Conservation (phyloP, 2,113 vertebrate genomes). For the Electrona antarctica region DNA sequence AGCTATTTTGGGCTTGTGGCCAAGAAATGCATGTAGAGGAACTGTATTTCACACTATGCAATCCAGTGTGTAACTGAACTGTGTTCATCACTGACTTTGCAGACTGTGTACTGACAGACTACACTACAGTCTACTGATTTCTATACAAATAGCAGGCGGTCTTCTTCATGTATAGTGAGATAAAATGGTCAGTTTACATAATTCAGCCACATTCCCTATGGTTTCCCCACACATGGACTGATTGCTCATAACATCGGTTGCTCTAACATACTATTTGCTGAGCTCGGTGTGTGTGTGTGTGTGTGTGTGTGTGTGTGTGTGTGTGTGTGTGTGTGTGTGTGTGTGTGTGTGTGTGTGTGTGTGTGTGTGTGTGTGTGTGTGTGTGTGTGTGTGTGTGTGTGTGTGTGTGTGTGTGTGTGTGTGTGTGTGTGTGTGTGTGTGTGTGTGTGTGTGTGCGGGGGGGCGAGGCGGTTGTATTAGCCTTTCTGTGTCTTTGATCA, state of each 20-base stretch:
- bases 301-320: neutral
- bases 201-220: constrained; percentile 1
- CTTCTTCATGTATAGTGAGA: neutral
- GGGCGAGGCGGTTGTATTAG: constrained; percentile 11
- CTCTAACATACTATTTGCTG: constrained; percentile 39
- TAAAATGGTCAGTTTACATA: neutral
- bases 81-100: neutral
- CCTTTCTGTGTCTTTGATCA: constrained; percentile 59
- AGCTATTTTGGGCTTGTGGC: too few relatives aligned
- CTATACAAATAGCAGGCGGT: constrained; percentile 2
- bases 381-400: constrained; percentile 5
- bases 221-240: constrained; percentile 2
- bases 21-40: neutral
- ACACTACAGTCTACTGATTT: neutral
- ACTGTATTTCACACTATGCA: neutral
- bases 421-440: constrained; percentile 8
- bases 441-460: neutral
- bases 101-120: too few relatives aligned
- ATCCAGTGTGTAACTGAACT: neutral
- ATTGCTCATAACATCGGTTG: constrained; percentile 35
- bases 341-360: constrained; percentile 4
- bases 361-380: constrained; percentile 5
- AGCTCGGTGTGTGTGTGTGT: constrained; percentile 28
- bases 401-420: neutral
- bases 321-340: constrained; percentile 1